Conservation (phyloP, 1,140 invertebrate genomes). For the Tetramorium simillimum region DNA sequence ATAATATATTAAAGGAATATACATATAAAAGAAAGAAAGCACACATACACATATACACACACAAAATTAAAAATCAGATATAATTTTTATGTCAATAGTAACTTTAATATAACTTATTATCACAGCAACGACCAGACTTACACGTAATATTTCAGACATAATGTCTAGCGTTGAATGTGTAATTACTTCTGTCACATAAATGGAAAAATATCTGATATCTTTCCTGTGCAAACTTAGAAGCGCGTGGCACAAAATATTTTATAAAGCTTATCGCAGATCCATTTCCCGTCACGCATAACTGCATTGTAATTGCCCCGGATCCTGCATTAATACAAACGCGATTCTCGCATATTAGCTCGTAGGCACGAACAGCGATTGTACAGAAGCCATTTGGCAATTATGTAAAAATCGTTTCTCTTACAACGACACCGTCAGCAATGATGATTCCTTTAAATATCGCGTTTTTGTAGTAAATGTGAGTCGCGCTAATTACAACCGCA, state of each 20-base stretch:
- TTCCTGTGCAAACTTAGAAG: background rate
- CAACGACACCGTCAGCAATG: constrained; percentile 3
- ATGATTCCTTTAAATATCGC: constrained; percentile 33
- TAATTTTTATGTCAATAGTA: background rate
- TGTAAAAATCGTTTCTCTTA: constrained; percentile 29
- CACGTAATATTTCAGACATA: background rate
- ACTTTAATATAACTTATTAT: background rate
- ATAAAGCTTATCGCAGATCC: constrained; percentile 30
- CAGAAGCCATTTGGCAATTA: background rate
- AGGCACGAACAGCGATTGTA: constrained; percentile 27
- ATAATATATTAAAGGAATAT: background rate
- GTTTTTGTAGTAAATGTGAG: constrained; percentile 31
- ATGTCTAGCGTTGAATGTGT: background rate
- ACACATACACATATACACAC: too few relatives aligned
- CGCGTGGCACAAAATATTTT: background rate
- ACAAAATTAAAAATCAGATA: background rate
- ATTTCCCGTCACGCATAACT: constrained; percentile 23
- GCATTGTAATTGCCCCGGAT: constrained; percentile 4
- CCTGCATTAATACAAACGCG: constrained; percentile 14
- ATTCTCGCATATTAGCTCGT: background rate
- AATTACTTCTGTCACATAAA: constrained; percentile 18
- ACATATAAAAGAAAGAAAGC: background rate
- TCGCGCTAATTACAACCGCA: constrained; percentile 54
- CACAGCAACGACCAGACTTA: background rate
- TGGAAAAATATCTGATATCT: constrained; percentile 17